Conservation (phyloP, 2,888 invertebrate genomes). For the Platycheirus rosarum region DNA sequence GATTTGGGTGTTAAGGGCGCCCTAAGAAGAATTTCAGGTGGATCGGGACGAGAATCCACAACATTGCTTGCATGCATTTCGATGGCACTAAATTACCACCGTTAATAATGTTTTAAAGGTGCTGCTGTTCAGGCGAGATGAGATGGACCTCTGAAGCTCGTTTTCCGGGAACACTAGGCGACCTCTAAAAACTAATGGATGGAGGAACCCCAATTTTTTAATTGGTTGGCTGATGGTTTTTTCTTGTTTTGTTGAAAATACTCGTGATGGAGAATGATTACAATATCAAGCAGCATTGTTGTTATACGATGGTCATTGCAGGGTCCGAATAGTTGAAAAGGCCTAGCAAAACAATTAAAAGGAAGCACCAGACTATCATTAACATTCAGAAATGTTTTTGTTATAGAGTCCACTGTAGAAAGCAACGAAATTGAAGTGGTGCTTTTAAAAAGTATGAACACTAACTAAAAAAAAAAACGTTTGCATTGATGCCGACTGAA, state of each 20-base stretch:
- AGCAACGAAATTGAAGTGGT: constrained; percentile 30
- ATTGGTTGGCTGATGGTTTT: too few species aligned
- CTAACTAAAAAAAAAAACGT: constrained; percentile 16
- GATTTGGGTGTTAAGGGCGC: constrained; percentile 35
- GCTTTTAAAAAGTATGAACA: constrained; percentile 31
- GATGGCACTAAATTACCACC: constrained; percentile 5
- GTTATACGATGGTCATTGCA: constrained; percentile 3
- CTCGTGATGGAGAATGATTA: not conserved
- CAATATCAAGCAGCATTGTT: not conserved
- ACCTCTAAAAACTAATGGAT: too few species aligned
- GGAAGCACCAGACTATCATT: constrained; percentile 19
- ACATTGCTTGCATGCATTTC: constrained; percentile 43
- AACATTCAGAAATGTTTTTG: constrained; percentile 26
- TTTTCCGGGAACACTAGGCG: too few species aligned
- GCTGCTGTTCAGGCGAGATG: not conserved
- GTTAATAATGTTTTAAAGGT: not conserved
- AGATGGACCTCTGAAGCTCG: too few species aligned
- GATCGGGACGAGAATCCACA: constrained; percentile 35
- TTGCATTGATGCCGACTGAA: constrained; percentile 23
- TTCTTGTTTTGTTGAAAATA: too few species aligned
- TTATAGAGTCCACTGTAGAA: constrained; percentile 22
- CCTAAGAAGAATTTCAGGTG: constrained; percentile 27
- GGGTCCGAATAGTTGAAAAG: constrained; percentile 16
- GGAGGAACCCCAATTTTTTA: too few species aligned
- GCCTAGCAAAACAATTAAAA: constrained; percentile 24